Evolutionary conservation across 2,888 invertebrate species (phyloP), one percentile per base, ranked within the genome.

Genomic region (Microctonus aethiopoides): DNA sequence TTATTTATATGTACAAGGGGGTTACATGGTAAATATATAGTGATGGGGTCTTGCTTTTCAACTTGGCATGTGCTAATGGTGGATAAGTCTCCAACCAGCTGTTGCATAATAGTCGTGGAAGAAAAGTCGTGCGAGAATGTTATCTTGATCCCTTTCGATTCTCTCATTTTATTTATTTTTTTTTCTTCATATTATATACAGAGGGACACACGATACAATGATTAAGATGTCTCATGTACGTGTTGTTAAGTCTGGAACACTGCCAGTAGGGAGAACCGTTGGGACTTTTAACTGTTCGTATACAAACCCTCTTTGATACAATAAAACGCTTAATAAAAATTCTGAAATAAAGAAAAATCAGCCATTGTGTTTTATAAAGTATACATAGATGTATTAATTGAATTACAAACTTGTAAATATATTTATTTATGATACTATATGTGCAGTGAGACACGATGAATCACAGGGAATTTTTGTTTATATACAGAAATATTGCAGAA

Each of bases 111-210:
- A 71, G 70, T 66, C 68, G 72, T 74, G 34, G 24, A 76, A 67
- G 78, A 80, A 77, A 80, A 80, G 79, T 79, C 75, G 77, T 64
- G 72, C 69, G 73, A 76, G 77, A 78, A 80, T 78, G 79, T 81
- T 83, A 83, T 82, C 82, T 77, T 76, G 79, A 82, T 83, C 81
- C 80, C 64, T 32, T 10, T 41, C 10, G 46, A 51, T 63, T 36
- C 36, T 10, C n/a, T 39, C n/a, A 29, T 29, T 29, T 5, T 39
- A 0, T 39, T 16, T 46, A 5, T 16, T 20, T 16, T 16, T 9
- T 46, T 3, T 46, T 46, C 46, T n/a, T 46, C 46, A n/a, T 16
- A 9, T n/a, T 46, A 22, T 46, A 22, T 34, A 34, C 34, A 60
- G 36, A 39, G 10, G 22, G 10, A 24, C 7, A 11, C 24, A 52